These are phyloP conservation scores for Perca fluviatilis DNA, from an alignment of 2,113 vertebrate genomes.

Conservation along the genomic window DNA sequence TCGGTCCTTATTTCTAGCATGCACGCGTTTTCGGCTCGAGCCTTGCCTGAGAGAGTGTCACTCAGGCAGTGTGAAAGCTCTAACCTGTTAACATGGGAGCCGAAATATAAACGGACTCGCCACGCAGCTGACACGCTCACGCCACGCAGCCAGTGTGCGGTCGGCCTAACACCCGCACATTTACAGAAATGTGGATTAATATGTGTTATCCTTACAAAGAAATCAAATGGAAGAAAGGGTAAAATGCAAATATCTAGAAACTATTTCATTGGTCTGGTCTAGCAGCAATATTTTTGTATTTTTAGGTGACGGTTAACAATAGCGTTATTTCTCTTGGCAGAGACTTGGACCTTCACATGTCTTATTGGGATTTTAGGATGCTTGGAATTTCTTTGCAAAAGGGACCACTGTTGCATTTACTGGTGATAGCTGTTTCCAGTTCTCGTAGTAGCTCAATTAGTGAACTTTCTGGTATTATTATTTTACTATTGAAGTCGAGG, in stretches of 20 bases:
- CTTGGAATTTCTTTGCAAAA: not conserved
- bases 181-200: not conserved
- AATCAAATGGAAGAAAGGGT: not conserved
- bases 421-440: slow-evolving; percentile 3
- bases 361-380: not conserved
- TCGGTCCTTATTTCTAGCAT: no score
- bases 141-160: no score
- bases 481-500: not conserved
- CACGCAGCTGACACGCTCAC: no score
- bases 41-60: no score
- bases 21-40: no score
- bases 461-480: not conserved
- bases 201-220: not conserved
- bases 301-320: not conserved
- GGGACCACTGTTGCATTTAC: slow-evolving; percentile 24
- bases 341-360: not conserved
- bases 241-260: not conserved
- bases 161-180: not conserved
- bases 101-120: no score
- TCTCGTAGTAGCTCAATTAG: not conserved
- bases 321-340: not conserved
- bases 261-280: not conserved
- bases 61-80: no score
- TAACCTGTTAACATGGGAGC: no score
- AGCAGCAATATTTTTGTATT: not conserved